phyloP scores from a whole-genome alignment of 2,888 invertebrate genomes.

The Agapostemon virescens region DNA sequence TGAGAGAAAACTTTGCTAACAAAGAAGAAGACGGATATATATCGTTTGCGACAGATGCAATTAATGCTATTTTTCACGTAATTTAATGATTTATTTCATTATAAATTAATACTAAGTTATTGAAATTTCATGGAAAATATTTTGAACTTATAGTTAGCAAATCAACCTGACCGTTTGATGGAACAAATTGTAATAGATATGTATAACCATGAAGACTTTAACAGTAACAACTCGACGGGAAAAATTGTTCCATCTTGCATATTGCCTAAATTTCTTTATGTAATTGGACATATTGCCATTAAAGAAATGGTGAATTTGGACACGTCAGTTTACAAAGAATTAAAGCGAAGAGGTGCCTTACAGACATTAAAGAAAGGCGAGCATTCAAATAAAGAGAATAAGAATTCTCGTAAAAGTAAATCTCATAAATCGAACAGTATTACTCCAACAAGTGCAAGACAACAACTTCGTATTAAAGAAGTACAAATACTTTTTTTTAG shows the following conservation, averaged over 20 bases:
- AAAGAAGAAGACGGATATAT: constrained; percentile 81
- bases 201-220: constrained; percentile 57
- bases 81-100: constrained; percentile 44
- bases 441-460: constrained; percentile 61
- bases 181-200: constrained; percentile 67
- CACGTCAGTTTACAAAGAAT: constrained; percentile 90
- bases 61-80: constrained; percentile 84
- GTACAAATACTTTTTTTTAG: constrained; percentile 33
- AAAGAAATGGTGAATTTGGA: constrained; percentile 92
- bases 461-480: constrained; percentile 67
- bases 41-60: constrained; percentile 83
- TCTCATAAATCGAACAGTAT: background rate
- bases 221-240: constrained; percentile 47
- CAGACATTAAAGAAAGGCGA: constrained; percentile 77
- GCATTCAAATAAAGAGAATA: constrained; percentile 65
- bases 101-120: background rate
- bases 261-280: constrained; percentile 81
- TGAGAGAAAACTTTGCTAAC: constrained; percentile 81
- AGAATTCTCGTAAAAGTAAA: background rate
- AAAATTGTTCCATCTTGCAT: constrained; percentile 51
- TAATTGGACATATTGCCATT: constrained; percentile 89
- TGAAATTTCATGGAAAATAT: constrained; percentile 4
- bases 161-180: constrained; percentile 82
- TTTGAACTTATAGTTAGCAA: constrained; percentile 81
- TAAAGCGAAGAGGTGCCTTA: constrained; percentile 85